Conservation (phyloP, 2,797 vertebrate genomes). For the Rhabdophis nuchalis region DNA sequence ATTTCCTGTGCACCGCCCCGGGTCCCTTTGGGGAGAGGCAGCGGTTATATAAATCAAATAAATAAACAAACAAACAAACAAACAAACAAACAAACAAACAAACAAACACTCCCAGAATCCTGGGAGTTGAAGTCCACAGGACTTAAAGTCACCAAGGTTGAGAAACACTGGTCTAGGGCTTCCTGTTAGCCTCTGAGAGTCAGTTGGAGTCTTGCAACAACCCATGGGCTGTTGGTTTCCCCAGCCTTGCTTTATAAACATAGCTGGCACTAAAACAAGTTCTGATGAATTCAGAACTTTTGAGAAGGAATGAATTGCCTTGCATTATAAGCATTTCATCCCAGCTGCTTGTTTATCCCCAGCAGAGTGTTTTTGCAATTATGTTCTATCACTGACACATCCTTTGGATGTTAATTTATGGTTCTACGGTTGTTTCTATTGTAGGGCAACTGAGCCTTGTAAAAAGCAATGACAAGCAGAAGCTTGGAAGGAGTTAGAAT, state of each 20-base stretch:
- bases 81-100: too few relatives aligned
- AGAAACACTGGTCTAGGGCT: too few relatives aligned
- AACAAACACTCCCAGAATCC: too few relatives aligned
- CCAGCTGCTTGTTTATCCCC: not conserved
- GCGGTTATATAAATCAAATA: too few relatives aligned
- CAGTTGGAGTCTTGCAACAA: not conserved
- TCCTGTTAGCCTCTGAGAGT: not conserved
- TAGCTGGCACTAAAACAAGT: not conserved
- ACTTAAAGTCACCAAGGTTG: too few relatives aligned
- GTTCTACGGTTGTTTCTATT: not conserved
- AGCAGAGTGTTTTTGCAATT: not conserved
- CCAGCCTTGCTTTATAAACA: not conserved
- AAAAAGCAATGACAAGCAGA: not conserved
- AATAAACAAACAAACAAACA: too few relatives aligned
- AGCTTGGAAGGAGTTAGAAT: accelerated
- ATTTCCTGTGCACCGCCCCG: too few relatives aligned
- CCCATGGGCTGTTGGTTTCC: not conserved
- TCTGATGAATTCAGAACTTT: not conserved
- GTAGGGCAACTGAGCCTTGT: not conserved
- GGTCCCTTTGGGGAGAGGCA: too few relatives aligned
- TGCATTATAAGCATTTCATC: not conserved
- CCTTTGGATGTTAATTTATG: not conserved
- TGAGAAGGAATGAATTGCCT: not conserved
- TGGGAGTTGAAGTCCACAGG: too few relatives aligned
- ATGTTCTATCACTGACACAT: not conserved